phyloP scores from a whole-genome alignment of 2,113 vertebrate species.

The Eptesicus fuscus region DNA sequence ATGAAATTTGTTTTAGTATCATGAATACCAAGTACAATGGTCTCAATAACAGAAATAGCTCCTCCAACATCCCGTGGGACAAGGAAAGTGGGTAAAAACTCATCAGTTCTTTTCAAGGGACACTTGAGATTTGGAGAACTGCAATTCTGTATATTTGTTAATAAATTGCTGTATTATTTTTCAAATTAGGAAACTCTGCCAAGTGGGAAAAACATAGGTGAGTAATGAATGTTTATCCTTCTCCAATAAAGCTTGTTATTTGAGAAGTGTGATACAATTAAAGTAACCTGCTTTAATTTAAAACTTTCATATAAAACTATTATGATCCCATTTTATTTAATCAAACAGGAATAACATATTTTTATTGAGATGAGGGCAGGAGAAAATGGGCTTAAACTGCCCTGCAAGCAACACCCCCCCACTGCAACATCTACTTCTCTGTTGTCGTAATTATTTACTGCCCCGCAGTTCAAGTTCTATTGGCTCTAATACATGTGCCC shows the following conservation, averaged over 20 bases:
- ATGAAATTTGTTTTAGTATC: not conserved
- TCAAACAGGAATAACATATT: not conserved
- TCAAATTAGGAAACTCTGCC: not conserved
- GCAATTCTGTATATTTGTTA: not conserved
- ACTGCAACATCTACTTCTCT: not conserved
- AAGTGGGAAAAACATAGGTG: not conserved
- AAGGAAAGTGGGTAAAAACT: not conserved
- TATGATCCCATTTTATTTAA: not conserved
- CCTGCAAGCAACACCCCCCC: not conserved
- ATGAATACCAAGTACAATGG: not conserved
- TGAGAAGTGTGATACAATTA: not conserved
- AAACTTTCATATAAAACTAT: not conserved
- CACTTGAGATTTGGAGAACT: not conserved
- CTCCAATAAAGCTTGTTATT: not conserved
- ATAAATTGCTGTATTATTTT: not conserved
- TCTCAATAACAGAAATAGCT: not conserved
- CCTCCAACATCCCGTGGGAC: no score
- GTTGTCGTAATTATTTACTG: not conserved
- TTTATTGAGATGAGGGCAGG: not conserved
- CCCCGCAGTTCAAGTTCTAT: not conserved
- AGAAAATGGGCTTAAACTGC: not conserved
- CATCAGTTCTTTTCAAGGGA: not conserved
- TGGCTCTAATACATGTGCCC: not conserved
- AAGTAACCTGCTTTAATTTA: not conserved
- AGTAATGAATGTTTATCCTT: not conserved